Percentiles rank a stretch among this genome's conserved stretches.
phyloP scores from a whole-genome alignment of 2,113 vertebrate genomes.

The Passer domesticus region DNA sequence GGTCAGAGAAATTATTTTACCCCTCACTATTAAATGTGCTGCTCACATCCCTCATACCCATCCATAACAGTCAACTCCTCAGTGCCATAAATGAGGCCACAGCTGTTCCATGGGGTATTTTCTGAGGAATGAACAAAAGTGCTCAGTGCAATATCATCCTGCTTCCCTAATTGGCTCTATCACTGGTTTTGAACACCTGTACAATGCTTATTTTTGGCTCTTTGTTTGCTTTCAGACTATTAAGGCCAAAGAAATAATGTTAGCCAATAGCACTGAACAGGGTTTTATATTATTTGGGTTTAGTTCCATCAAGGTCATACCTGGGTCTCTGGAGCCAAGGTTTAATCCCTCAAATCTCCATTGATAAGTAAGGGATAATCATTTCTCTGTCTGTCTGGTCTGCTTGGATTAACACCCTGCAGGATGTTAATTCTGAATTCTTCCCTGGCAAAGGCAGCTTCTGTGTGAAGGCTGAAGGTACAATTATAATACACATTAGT shows the following conservation, averaged over 20 bases:
- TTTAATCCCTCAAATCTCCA: slow-evolving; percentile 11
- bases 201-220: background rate
- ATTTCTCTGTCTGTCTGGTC: slow-evolving; percentile 19
- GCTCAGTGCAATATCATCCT: background rate
- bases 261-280: background rate
- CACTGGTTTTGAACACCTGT: background rate
- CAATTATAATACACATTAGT: background rate
- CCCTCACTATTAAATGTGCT: background rate
- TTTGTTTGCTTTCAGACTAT: background rate
- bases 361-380: background rate
- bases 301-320: background rate
- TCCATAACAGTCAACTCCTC: background rate
- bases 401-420: background rate
- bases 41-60: background rate
- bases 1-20: background rate
- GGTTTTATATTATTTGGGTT: background rate
- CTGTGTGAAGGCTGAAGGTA: background rate
- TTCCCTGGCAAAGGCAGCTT: background rate
- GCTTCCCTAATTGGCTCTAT: background rate
- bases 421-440: background rate
- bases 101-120: background rate
- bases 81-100: background rate
- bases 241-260: background rate
- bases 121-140: background rate
- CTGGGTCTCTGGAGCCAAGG: background rate